Base-by-base conservation (phyloP, 2,113 vertebrate species). In the Bos javanicus region DNA sequence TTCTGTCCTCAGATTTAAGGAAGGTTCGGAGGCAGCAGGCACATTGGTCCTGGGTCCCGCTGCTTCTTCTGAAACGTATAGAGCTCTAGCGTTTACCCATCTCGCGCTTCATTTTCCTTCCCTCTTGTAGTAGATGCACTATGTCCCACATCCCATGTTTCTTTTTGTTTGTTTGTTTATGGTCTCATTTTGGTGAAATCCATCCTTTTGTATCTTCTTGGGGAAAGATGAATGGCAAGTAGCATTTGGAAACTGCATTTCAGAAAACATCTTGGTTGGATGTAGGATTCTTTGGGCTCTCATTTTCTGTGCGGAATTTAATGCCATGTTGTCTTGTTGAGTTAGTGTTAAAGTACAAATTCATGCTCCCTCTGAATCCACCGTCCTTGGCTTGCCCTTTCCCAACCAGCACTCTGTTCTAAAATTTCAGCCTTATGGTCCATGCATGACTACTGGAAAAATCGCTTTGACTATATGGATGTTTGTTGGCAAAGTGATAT, bases 381-480 rank as follows among this genome's bases (percentile, higher is more conserved):
- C 43, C 43, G 6, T 76, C 5, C 8, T 4, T 15, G 46, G 46
- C 46, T 91, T 78, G 13, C 7, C 7, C 88, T 54, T 7, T 36
- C 15, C n/a, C 56, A 95, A 26, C 46, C 64, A 85, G 26, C 3
- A 54, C n/a, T 48, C 54, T 7, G 6, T 19, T 62, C 67, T 78
- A 23, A 86, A 46, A 21, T 91, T 64, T 86, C 6, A 62, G 28
- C 17, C 15, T 28, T 21, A 48, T n/a, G 28, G 15, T 46, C 28
- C 14, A 6, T n/a, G 52, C 28, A 25, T 74, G 17, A 43, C 71
- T 43, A 76, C 12, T 26, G 71, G 71, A 76, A 43, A 76, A 76
- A 43, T 15, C 0, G 0, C 71, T 76, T 76, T 76, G 39, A 76
- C 23, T 15, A 3, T 26, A 26, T 0, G 39, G 23, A 43, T 7